Conservation (phyloP, 2,888 invertebrate genomes). For the Aleiodes alternator region DNA sequence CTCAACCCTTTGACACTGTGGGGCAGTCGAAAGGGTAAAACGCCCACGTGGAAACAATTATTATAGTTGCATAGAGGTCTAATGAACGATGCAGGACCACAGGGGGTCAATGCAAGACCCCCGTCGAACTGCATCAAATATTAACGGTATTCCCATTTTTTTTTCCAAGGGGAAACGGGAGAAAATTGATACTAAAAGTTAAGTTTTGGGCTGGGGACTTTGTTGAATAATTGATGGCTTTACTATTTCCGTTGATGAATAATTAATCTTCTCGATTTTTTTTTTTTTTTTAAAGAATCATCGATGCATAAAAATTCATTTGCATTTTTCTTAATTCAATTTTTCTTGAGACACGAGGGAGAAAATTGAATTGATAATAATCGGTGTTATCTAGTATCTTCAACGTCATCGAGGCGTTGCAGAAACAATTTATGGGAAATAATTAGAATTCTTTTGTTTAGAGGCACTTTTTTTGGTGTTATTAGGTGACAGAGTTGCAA, state of each 20-base stretch:
- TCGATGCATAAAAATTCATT: too few species aligned
- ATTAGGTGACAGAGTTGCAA: constrained; percentile 1
- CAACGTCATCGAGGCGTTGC: neutral
- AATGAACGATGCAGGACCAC: constrained; percentile 15
- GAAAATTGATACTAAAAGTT: neutral
- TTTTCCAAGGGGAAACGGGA: neutral
- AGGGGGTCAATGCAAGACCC: constrained; percentile 15
- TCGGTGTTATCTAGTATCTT: neutral
- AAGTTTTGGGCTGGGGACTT: too few species aligned
- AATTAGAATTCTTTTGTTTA: constrained; percentile 10
- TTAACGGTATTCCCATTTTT: constrained; percentile 17
- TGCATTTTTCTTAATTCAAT: constrained; percentile 1
- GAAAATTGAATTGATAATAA: constrained; percentile 6
- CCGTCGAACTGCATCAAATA: constrained; percentile 4
- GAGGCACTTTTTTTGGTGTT: constrained; percentile 42
- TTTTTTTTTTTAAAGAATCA: too few species aligned
- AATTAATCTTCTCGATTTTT: too few species aligned
- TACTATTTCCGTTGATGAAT: too few species aligned
- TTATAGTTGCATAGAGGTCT: neutral
- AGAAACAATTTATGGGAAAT: neutral
- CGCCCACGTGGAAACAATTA: constrained; percentile 17
- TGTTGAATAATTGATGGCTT: too few species aligned
- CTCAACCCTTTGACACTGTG: constrained; percentile 12
- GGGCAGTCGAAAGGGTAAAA: constrained; percentile 17
- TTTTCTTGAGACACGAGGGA: neutral